Base-by-base conservation (phyloP, 2,888 invertebrate species). In the Quadroppia sp. region DNA sequence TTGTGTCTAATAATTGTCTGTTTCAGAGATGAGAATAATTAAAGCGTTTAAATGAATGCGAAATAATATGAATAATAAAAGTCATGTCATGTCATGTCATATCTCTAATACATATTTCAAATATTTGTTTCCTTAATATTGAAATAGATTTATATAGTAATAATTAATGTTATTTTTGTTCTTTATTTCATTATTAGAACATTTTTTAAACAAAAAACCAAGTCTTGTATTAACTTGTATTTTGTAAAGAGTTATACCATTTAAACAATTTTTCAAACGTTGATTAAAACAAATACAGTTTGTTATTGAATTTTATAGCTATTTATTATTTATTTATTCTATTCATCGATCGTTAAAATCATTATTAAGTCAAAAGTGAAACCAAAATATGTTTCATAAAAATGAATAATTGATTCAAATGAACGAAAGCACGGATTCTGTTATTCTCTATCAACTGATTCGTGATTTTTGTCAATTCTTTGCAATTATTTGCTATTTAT, bases 201-300 rank as follows among this genome's bases (percentile, higher is more conserved):
- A 15, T 56, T 28, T 28, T 48, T 48, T n/a, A 48, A 48, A 48
- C 48, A 48, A 28, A 56, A 56, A 53, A 53, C 53, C 13, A 53
- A 56, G 56, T 56, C 28, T 56, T 56, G 56, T 56, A 56, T 56
- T 17, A 28, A 56, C 17, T 11, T 56, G 56, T 56, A 56, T 56
- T 56, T 56, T 56, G 56, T 56, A 56, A 56, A 56, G 56, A 56
- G 28, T 56, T 56, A 56, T 30, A 56, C 56, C 56, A 56, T 28
- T 30, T 28, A 28, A 56, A 28, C 15, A 56, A 6, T 45, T 45
- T 45, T 45, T 56, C 28, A 56, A 56, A 28, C 28, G 28, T 56
- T 56, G 20, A 53, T 25, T 53, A 56, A 56, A 28, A 45, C 2
- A 13, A 17, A 45, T 45, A 15, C 2, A 13, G 15, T 13, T 45